Evolutionary conservation across 2,113 vertebrate species (phyloP), one percentile per base, ranked within the genome.

Genomic region (Loxodonta africana): DNA sequence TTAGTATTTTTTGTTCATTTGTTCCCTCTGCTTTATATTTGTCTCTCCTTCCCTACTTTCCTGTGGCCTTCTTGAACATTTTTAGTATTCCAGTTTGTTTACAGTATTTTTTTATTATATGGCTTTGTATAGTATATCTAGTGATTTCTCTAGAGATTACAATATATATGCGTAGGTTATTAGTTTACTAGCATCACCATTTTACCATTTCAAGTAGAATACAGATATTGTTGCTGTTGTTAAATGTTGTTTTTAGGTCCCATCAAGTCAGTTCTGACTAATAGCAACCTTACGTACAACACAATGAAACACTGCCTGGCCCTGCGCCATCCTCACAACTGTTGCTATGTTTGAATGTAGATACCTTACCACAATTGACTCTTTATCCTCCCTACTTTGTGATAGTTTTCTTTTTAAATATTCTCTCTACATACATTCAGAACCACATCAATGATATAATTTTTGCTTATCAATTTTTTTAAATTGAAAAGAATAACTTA

Each of bases 391-490:
- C 63, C 28, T 9, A 71, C 5, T 65, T 94, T 33, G 74, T 83
- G 28, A 80, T 37, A 73, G 21, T 48, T 83, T 83, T 41, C 78
- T 74, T 53, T 83, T 83, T 62, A 62, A 62, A 51, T 67, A 76
- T 44, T 89, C 65, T 26, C 5, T 94, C 28, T 69, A 80, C 15
- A 89, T 65, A 83, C 25, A 76, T 2, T 74, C 33, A 89, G n/a
- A 89, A 76, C 6, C 6, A 14, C 7, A 74, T 41, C 33, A 65
- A 51, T 53, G 26, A 76, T 53, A 41, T 41, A 74, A 89, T 89
- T 76, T 94, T 77, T 90, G 48, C 37, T 84, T 90, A 21, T 77
- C 21, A 67, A 84, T 69, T 37, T 95, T 77, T 60, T 17, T 78
- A 77, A 78, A 57, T 18, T 44, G 20, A 74, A 14, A 51, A 37